phyloP scores from a whole-genome alignment of 2,113 vertebrate species.

The Elaphurus davidianus region DNA sequence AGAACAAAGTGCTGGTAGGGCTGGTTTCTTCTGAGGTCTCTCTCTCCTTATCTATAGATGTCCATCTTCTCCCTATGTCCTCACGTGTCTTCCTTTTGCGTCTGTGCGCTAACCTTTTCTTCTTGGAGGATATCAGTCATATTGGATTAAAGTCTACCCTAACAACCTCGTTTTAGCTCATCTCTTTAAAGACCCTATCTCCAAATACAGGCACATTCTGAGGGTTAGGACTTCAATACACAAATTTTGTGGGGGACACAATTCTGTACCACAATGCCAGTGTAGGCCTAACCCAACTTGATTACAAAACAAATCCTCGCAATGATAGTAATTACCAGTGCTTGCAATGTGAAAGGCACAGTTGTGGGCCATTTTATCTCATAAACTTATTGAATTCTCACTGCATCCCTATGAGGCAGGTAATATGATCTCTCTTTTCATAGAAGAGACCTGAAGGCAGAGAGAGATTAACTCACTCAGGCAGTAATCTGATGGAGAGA shows the following conservation, averaged over 20 bases:
- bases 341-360: not conserved
- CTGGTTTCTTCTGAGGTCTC: not conserved
- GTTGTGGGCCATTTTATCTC: not conserved
- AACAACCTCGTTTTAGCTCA: not conserved
- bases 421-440: not conserved
- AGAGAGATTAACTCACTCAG: not conserved
- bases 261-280: not conserved
- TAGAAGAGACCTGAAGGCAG: not conserved
- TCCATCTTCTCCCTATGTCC: not conserved
- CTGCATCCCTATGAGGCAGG: not conserved
- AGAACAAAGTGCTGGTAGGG: not conserved
- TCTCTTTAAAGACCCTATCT: not conserved
- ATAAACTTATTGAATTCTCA: not conserved
- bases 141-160: not conserved
- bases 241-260: not conserved
- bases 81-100: not conserved
- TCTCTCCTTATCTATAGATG: not conserved
- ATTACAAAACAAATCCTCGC: not conserved
- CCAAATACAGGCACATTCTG: not conserved
- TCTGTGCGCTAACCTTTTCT: not conserved
- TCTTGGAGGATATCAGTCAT: not conserved
- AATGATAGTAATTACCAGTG: not conserved
- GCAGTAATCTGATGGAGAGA: not conserved
- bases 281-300: not conserved
- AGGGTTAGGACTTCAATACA: not conserved